phyloP scores from a whole-genome alignment of 1,140 invertebrate genomes.

The Nephila pilipes region DNA sequence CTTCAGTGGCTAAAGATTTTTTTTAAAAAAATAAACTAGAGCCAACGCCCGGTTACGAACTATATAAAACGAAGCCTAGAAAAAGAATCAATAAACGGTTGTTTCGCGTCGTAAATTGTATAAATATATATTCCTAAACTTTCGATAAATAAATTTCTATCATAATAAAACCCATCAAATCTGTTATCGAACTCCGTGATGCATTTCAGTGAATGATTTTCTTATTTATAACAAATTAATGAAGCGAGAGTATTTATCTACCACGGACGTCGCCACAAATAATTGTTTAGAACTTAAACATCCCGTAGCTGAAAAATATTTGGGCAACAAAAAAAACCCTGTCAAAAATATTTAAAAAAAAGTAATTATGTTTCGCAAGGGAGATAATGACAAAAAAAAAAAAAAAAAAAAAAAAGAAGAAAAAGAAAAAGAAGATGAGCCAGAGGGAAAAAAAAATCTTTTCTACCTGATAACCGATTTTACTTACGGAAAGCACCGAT shows the following conservation, averaged over 20 bases:
- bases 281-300: neutral
- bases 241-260: neutral
- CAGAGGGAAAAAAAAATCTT: neutral
- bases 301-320: neutral
- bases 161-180: no score
- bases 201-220: no score
- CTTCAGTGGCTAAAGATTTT: no score
- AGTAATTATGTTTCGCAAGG: slow-evolving; percentile 13
- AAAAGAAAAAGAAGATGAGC: neutral
- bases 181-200: no score
- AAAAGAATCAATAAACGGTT: no score
- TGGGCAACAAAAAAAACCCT: neutral
- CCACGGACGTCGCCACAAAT: neutral
- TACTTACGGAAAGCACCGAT: neutral
- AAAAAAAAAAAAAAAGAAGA: neutral
- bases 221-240: neutral
- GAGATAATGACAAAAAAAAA: neutral
- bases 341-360: neutral
- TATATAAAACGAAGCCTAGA: no score
- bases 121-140: no score
- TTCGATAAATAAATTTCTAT: no score
- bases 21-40: no score
- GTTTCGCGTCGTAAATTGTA: no score
- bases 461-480: neutral
- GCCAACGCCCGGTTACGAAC: no score